Percentiles rank a stretch among this genome's conserved stretches.
phyloP scores from a whole-genome alignment of 2,797 vertebrate genomes.

The Thaleichthys pacificus region DNA sequence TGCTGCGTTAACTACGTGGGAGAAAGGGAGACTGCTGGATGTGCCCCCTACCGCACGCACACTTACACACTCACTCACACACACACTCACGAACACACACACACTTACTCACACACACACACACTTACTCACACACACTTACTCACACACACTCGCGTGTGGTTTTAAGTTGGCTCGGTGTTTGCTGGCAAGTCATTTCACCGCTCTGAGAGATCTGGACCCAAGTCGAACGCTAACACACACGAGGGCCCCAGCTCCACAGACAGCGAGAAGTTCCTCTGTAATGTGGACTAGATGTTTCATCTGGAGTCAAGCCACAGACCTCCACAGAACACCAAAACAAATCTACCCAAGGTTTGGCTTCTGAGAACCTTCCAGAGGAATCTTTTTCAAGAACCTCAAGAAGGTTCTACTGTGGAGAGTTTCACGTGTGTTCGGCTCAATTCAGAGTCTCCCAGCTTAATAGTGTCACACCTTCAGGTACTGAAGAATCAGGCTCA shows the following conservation, averaged over 20 bases:
- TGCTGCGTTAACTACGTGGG: not conserved
- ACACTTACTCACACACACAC: not conserved
- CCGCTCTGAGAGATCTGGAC: slow-evolving; percentile 11
- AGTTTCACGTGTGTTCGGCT: no score
- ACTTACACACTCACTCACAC: not conserved
- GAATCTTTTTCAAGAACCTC: no score
- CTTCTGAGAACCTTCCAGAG: no score
- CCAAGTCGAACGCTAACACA: slow-evolving; percentile 9
- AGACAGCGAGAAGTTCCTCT: not conserved
- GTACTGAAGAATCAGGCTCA: not conserved
- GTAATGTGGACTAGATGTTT: not conserved
- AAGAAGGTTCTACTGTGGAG: no score
- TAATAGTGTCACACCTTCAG: no score
- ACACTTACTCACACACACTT: not conserved
- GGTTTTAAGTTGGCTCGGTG: slow-evolving; percentile 38
- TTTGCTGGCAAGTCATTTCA: slow-evolving; percentile 19
- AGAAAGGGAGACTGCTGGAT: not conserved
- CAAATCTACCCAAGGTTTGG: no score
- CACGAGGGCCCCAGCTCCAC: not conserved
- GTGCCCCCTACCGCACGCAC: not conserved
- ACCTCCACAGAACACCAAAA: not conserved
- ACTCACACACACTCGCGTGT: not conserved
- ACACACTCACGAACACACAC: not conserved
- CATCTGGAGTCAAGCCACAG: not conserved
- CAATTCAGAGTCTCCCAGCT: no score